phyloP scores from a whole-genome alignment of 2,888 invertebrate genomes.

The Thymelicus acteon region DNA sequence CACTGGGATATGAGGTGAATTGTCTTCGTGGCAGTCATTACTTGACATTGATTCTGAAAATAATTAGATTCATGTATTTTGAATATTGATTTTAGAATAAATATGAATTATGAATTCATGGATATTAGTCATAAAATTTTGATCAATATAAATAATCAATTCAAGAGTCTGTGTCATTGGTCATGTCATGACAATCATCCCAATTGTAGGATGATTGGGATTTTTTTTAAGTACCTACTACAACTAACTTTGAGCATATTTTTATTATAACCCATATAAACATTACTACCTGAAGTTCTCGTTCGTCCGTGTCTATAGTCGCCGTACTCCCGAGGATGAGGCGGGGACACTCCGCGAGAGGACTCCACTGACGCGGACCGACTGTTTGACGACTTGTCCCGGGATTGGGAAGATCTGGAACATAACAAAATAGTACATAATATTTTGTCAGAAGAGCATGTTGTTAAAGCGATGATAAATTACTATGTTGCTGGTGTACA shows the following conservation, averaged over 20 bases:
- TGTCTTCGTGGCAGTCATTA: conserved; percentile 73
- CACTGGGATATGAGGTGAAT: conserved; percentile 73
- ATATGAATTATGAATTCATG: too few species aligned
- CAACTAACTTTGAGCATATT: too few species aligned
- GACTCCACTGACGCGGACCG: conserved; percentile 81
- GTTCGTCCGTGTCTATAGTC: conserved; percentile 66
- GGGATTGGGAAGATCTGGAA: conserved; percentile 83
- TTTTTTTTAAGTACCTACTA: too few species aligned
- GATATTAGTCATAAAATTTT: too few species aligned
- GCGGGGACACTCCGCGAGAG: conserved; percentile 72
- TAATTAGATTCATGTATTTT: background rate
- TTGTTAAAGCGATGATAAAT: too few species aligned
- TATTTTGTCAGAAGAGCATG: too few species aligned
- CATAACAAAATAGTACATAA: background rate
- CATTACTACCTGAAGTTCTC: conserved; percentile 70
- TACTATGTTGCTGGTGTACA: too few species aligned
- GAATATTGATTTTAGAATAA: too few species aligned
- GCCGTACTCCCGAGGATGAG: conserved; percentile 67
- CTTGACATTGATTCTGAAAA: conserved; percentile 74
- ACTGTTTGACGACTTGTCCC: conserved; percentile 88
- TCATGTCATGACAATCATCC: too few species aligned
- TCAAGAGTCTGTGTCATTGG: too few species aligned
- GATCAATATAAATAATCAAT: too few species aligned
- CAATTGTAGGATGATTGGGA: too few species aligned
- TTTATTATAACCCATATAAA: background rate